Base-by-base conservation (phyloP, 2,113 vertebrate species). In the Podiceps cristatus region DNA sequence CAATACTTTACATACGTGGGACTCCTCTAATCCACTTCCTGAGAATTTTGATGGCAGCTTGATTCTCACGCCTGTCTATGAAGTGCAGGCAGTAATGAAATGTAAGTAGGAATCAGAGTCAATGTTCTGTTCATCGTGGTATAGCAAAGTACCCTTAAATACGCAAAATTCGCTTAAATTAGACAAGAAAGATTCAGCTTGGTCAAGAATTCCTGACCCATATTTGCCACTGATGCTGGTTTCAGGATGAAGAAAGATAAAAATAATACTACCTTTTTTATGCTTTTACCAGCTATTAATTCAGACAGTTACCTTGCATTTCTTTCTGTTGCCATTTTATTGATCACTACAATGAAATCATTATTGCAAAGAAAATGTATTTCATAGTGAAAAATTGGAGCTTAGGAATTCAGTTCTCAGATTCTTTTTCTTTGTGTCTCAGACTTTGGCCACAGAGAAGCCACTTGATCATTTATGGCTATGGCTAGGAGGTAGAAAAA, bases 51-150 rank as follows among this genome's bases (percentile, higher is more conserved):
- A 90, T 55, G 98, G 98, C 45, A 95, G 93, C 83, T 55, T 99
- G 94, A 87, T 84, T 89, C 98, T 99, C 63, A 98, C 97, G 1
- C 98, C 99, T 58, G 92, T 99, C 79, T 99, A 99, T 47, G 98
- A 99, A 97, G 96, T 99, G 40, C 98, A 99, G 89, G 98, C 98
- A 68, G 94, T 99, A 63, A 98, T 98, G 98, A 98, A 98, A 95
- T 98, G 99, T 99, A 98, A 99, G 99, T 98, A 98, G 82, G n/a
- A 71, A 63, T 52, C 27, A 58, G 79, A 69, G 86, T 86, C 49
- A 52, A n/a, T 35, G 4, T 50, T 75, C 37, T 94, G 4, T 60
- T 71, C 13, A 11, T 19, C 33, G 67, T 2, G 3, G 12, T 16
- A 28, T n/a, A 62, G 7, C 18, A 64, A 90, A 42, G 8, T 63